A percentile compares a stretch with the other conserved stretches of the same genome.
Evolutionary conservation across 2,113 vertebrate species (phyloP).

Genomic region (Cyprinodon variegatus): DNA sequence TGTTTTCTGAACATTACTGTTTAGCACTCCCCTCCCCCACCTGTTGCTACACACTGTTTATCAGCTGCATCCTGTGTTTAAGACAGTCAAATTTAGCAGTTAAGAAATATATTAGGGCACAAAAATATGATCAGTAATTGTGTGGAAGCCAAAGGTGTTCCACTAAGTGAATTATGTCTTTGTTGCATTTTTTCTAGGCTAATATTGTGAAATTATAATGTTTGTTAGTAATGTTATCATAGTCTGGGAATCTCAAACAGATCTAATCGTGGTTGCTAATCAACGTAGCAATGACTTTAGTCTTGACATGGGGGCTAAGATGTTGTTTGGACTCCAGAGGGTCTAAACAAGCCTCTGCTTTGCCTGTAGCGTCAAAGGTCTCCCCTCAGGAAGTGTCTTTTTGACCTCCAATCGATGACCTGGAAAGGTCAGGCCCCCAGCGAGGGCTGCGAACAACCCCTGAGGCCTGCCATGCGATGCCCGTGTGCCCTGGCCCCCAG

Average conservation of each 20-base stretch:
- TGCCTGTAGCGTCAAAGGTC: slow-evolving; percentile 66
- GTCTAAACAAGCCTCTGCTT: slow-evolving; percentile 54
- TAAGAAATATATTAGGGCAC: not conserved
- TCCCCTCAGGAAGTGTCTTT: slow-evolving; percentile 76
- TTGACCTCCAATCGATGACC: slow-evolving; percentile 81
- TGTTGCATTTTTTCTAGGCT: not conserved
- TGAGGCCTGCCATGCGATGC: slow-evolving; percentile 57
- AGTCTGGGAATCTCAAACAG: too few species aligned
- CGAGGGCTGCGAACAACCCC: slow-evolving; percentile 62
- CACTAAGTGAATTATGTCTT: not conserved
- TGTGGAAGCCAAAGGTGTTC: not conserved
- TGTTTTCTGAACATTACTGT: not conserved
- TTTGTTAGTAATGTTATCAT: not conserved
- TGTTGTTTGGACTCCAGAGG: slow-evolving; percentile 47
- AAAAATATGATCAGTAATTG: not conserved
- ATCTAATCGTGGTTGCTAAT: not conserved
- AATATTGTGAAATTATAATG: not conserved
- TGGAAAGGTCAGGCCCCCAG: slow-evolving; percentile 77
- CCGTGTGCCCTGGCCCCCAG: slow-evolving; percentile 52
- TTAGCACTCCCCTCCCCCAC: not conserved
- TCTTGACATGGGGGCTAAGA: not conserved
- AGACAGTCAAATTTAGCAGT: not conserved
- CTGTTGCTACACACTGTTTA: not conserved
- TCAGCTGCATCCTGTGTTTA: not conserved
- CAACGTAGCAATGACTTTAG: slow-evolving; percentile 8